phyloP scores from a whole-genome alignment of 1,140 invertebrate genomes.

The Drosophila mauritiana region DNA sequence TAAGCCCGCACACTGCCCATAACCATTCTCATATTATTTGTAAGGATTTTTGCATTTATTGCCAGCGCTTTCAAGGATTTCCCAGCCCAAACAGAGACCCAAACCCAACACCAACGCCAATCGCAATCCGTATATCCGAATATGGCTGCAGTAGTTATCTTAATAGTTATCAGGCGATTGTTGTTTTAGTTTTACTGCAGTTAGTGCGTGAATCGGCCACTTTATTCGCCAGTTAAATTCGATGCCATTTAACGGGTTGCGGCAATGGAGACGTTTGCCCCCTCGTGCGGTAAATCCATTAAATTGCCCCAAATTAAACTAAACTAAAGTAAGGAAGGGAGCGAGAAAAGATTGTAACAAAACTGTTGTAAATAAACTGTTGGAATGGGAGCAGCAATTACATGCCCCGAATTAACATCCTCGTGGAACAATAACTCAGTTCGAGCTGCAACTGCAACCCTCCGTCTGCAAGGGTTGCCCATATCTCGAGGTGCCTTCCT shows the following conservation, averaged over 20 bases:
- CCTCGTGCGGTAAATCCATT: conserved; percentile 65
- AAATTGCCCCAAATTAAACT: conserved; percentile 57
- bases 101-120: no score
- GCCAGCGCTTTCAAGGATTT: conserved; percentile 78
- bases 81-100: conserved; percentile 12
- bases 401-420: conserved; percentile 58
- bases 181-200: conserved; percentile 44
- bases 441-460: conserved; percentile 22
- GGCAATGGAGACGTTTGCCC: conserved; percentile 69
- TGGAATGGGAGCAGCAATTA: conserved; percentile 55
- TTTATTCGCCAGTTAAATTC: conserved; percentile 72
- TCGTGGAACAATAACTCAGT: conserved; percentile 56
- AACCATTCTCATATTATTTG: conserved; percentile 81
- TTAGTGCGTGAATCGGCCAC: conserved; percentile 52
- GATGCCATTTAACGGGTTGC: conserved; percentile 61
- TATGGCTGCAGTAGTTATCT: conserved; percentile 74
- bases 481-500: conserved; percentile 4
- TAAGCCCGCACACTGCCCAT: conserved; percentile 75
- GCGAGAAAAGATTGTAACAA: conserved; percentile 47
- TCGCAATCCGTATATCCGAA: conserved; percentile 34
- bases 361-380: conserved; percentile 71
- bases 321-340: conserved; percentile 24
- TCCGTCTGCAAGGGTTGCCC: conserved; percentile 18
- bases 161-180: conserved; percentile 77
- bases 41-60: conserved; percentile 82